Evolutionary conservation across 2,888 invertebrate species (phyloP).

Genomic region (Rosalia funebris): DNA sequence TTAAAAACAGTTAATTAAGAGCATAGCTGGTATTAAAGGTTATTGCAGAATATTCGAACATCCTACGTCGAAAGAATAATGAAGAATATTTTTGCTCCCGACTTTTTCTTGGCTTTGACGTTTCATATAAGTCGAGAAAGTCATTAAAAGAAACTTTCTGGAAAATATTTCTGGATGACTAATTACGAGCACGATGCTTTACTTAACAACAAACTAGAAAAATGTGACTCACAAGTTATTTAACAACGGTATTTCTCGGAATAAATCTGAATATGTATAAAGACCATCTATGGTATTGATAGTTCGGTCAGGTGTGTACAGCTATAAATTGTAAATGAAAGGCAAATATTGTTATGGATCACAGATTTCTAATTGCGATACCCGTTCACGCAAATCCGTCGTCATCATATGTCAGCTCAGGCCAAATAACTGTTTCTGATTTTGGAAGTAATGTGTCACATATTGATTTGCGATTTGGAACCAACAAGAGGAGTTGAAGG

Average conservation of each 20-base stretch:
- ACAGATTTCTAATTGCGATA: background rate
- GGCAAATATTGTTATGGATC: background rate
- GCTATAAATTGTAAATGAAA: conserved; percentile 1
- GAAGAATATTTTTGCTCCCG: too few species aligned
- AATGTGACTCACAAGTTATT: background rate
- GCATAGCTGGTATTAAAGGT: too few species aligned
- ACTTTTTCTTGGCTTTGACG: too few species aligned
- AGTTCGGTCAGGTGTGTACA: background rate
- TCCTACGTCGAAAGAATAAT: too few species aligned
- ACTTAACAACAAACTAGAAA: too few species aligned
- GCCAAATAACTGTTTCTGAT: conserved; percentile 1
- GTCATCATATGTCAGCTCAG: background rate
- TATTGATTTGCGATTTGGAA: background rate
- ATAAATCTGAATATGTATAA: background rate
- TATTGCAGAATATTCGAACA: too few species aligned
- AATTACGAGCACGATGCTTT: too few species aligned
- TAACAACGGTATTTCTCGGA: background rate
- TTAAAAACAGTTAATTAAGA: too few species aligned
- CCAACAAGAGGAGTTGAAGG: background rate
- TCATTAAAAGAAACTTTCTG: too few species aligned
- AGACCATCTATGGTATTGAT: background rate
- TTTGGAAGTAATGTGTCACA: background rate
- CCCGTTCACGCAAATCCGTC: background rate
- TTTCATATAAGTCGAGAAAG: too few species aligned
- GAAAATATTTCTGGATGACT: too few species aligned